A percentile compares a stretch with the other conserved stretches of the same genome.
These are phyloP conservation scores for Aphelinus certus DNA, from an alignment of 1,140 invertebrate genomes.

Conservation along the genomic window DNA sequence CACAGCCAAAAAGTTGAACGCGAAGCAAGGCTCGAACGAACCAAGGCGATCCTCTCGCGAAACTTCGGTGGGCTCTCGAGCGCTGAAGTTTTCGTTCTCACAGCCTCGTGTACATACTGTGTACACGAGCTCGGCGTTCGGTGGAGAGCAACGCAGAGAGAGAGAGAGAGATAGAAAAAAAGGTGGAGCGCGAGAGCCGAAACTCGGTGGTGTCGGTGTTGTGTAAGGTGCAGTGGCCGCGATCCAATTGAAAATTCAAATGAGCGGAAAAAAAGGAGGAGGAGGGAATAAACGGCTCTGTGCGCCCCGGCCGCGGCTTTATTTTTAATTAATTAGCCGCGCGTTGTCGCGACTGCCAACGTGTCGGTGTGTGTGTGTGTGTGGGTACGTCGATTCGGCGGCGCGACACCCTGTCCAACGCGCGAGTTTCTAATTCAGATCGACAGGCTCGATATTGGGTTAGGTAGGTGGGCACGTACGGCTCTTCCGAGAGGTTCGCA, in stretches of 20 bases:
- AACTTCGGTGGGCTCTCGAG: too few relatives aligned
- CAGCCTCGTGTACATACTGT: too few relatives aligned
- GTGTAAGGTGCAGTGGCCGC: background rate
- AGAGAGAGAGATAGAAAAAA: too few relatives aligned
- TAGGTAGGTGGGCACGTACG: background rate
- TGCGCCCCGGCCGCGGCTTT: background rate
- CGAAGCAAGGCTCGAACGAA: too few relatives aligned
- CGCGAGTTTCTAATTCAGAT: constrained; percentile 32
- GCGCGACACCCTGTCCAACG: constrained; percentile 1
- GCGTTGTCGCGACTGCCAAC: background rate
- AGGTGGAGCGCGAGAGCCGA: background rate
- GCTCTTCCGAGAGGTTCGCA: constrained; percentile 25
- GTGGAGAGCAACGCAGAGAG: too few relatives aligned
- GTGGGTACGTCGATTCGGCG: background rate
- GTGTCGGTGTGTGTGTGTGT: background rate
- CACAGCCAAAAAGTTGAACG: too few relatives aligned
- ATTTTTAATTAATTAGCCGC: constrained; percentile 25
- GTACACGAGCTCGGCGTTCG: too few relatives aligned
- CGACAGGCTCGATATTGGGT: constrained; percentile 23
- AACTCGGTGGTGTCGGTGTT: background rate
- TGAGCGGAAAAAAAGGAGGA: background rate
- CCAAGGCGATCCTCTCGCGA: too few relatives aligned
- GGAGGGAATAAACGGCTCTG: too few relatives aligned
- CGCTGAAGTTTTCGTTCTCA: too few relatives aligned
- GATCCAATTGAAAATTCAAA: constrained; percentile 11